Percentiles rank a stretch among this genome's conserved stretches.
Evolutionary conservation across 2,797 vertebrate species (phyloP).

Genomic region (Passerculus sandwichensis): DNA sequence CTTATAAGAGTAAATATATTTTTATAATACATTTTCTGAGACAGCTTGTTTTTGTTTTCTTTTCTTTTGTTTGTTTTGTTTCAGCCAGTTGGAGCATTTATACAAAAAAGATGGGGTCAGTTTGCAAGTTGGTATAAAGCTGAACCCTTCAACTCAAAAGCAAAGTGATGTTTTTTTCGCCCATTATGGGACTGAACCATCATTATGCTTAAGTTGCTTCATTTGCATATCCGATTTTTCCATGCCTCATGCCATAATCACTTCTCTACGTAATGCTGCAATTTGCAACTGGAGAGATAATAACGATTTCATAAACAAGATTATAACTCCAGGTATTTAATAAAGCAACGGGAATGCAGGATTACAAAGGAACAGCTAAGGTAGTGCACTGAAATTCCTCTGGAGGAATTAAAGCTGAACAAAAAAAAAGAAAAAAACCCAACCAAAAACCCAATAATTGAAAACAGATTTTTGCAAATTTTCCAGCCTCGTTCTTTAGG

Average conservation of each 20-base stretch:
- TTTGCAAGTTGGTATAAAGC: background rate
- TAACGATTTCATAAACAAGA: slow-evolving; percentile 66
- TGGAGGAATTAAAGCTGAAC: background rate
- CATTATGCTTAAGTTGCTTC: slow-evolving; percentile 43
- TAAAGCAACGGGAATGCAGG: slow-evolving; percentile 48
- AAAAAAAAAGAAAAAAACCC: background rate
- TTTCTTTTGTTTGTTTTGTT: slow-evolving; percentile 51
- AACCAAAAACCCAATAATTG: background rate
- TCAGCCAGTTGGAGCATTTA: slow-evolving; percentile 28
- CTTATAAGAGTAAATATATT: slow-evolving; percentile 25
- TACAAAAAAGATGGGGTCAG: slow-evolving; percentile 22
- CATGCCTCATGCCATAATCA: slow-evolving; percentile 52
- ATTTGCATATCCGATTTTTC: slow-evolving; percentile 65
- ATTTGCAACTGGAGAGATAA: slow-evolving; percentile 71
- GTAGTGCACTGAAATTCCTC: slow-evolving; percentile 31
- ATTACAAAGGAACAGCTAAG: slow-evolving; percentile 37
- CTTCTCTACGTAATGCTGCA: slow-evolving; percentile 50
- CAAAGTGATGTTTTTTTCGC: background rate
- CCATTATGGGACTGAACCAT: background rate
- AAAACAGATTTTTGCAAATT: slow-evolving; percentile 52
- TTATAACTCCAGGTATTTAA: slow-evolving; percentile 67
- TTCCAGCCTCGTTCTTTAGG: slow-evolving; percentile 56
- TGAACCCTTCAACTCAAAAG: background rate
- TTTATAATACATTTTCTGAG: slow-evolving; percentile 9
- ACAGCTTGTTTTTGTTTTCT: slow-evolving; percentile 24